Evolutionary conservation across 1,140 invertebrate genomes (phyloP).

Genomic region (Bombus sylvicola): DNA sequence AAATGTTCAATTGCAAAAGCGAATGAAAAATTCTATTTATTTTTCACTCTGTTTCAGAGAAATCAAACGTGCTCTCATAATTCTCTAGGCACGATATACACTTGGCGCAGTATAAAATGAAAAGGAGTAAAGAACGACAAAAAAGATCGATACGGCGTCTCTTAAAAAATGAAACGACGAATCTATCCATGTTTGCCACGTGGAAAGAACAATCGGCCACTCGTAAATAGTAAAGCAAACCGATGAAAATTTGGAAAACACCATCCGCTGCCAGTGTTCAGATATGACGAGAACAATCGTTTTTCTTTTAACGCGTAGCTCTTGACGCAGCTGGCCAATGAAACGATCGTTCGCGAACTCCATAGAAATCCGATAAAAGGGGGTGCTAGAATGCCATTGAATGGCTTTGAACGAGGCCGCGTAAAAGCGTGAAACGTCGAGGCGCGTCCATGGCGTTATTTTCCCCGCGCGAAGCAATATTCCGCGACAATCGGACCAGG

Average conservation of each 20-base stretch:
- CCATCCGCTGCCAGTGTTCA: not conserved
- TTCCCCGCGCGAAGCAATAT: slow-evolving; percentile 25
- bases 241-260: not conserved
- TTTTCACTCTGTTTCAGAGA: not conserved
- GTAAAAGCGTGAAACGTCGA: not conserved
- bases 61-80: not conserved
- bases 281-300: not conserved
- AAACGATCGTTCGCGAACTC: slow-evolving; percentile 9
- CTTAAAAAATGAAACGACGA: not conserved
- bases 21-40: not conserved
- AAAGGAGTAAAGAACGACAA: not conserved
- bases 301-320: not conserved
- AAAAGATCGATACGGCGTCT: not conserved
- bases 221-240: slow-evolving; percentile 2
- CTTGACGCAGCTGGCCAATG: slow-evolving; percentile 5
- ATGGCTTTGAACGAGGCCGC: not conserved
- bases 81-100: not conserved
- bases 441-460: not conserved
- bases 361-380: slow-evolving; percentile 8
- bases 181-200: not conserved
- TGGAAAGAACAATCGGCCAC: not conserved
- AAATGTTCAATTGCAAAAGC: not conserved
- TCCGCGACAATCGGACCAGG: slow-evolving; percentile 17
- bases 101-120: not conserved
- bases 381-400: not conserved